Conservation (phyloP, 2,797 vertebrate genomes). For the Odontamblyopus rebecca region DNA sequence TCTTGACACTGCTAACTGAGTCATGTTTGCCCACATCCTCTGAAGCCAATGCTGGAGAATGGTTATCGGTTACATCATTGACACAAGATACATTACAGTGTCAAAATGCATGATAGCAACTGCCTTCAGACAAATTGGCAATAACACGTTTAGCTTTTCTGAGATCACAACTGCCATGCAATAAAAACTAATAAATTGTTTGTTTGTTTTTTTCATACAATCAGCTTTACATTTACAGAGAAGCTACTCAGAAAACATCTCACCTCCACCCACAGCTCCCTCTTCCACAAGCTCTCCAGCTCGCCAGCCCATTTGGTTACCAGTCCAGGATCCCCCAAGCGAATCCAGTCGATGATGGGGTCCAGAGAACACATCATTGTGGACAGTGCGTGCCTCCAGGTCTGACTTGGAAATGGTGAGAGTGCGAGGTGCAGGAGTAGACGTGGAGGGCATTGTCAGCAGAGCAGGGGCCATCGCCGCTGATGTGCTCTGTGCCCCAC, state of each 20-base stretch:
- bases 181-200: neutral
- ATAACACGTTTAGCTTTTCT: neutral
- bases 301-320: constrained; percentile 88
- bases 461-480: constrained; percentile 62
- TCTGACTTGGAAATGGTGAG: constrained; percentile 86
- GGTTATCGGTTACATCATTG: constrained; percentile 31
- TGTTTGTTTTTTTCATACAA: too few species aligned
- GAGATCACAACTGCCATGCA: neutral
- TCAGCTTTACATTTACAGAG: too few species aligned
- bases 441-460: constrained; percentile 71
- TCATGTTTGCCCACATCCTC: constrained; percentile 82
- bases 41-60: constrained; percentile 66
- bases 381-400: constrained; percentile 73
- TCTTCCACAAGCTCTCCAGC: constrained; percentile 84
- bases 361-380: constrained; percentile 70
- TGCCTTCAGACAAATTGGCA: neutral
- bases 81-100: constrained; percentile 30
- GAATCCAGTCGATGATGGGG: constrained; percentile 76
- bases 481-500: constrained; percentile 70
- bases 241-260: constrained; percentile 40
- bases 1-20: constrained; percentile 83
- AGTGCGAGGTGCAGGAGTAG: constrained; percentile 73
- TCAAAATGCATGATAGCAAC: neutral
- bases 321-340: constrained; percentile 80
- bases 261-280: constrained; percentile 88